Base-by-base conservation (phyloP, 2,888 invertebrate genomes). In the Drosophila setosimentum region DNA sequence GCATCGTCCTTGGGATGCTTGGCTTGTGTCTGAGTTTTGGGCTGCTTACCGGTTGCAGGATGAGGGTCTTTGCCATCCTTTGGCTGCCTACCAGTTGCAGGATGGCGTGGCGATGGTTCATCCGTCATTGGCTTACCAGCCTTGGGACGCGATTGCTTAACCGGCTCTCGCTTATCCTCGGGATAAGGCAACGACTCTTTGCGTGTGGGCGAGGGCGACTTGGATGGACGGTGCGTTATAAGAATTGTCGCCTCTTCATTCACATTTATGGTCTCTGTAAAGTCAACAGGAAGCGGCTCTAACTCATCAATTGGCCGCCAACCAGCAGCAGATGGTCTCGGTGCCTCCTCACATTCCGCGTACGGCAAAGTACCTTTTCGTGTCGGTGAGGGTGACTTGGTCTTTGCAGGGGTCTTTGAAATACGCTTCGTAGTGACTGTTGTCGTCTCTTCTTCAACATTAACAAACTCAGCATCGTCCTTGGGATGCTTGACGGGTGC, bases 201-300 rank as follows among this genome's bases (percentile, higher is more conserved):
- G 11, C 67, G 67, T 2, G 81, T 76, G 29, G 78, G 80, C 7
- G 82, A 72, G 13, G 80, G 68, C 6, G 83, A 73, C 49, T 75
- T 72, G 0, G 63, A 62, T 13, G 78, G 59, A 24, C 74, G 72
- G 33, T 78, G 78, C 6, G 71, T 75, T 24, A 78, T 73, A 3
- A 78, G 57, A 32, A 90, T 73, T 16, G 89, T 87, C 8, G 77
- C 80, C 55, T 89, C 65, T 54, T 87, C 80, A 40, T 55, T 59
- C 32, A 61, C 45, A 24, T 77, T 73, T 0, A 89, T 48, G 18
- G 71, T 69, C 13, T 87, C 79, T 0, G 67, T 69, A n/a, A 73
- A 73, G 2, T 65, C 66, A 10, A 63, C 74, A 10, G 67, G 68
- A 7, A 54, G 18, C 42, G 42, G 42, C 6, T 42, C 40, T 5